Conservation (phyloP, 1,140 invertebrate species). For the Paramacrobiotus metropolitanus region DNA sequence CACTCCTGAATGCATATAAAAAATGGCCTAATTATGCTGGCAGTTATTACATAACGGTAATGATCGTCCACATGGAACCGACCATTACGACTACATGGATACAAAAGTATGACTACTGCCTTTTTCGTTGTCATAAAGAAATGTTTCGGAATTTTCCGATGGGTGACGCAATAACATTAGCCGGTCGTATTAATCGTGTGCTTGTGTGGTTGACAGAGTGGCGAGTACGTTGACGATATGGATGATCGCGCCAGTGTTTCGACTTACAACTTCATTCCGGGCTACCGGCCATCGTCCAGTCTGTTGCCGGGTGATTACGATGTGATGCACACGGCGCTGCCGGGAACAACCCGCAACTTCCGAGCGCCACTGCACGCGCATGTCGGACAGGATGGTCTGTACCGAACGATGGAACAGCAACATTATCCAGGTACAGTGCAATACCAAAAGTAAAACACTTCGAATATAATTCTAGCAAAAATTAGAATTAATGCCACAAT, state of each 20-base stretch:
- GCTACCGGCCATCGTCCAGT: not conserved
- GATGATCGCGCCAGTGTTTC: not conserved
- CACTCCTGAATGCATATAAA: too few relatives aligned
- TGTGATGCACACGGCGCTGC: not conserved
- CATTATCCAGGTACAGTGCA: not conserved
- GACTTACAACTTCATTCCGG: not conserved
- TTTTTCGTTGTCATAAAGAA: too few relatives aligned
- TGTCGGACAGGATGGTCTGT: not conserved
- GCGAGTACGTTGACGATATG: not conserved
- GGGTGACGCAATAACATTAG: not conserved
- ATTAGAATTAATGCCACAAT: too few relatives aligned
- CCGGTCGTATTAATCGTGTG: not conserved
- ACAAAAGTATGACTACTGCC: not conserved
- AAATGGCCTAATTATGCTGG: too few relatives aligned
- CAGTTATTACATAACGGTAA: too few relatives aligned
- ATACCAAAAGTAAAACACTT: too few relatives aligned
- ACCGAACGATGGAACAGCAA: constrained; percentile 2
- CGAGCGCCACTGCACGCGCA: not conserved
- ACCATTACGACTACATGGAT: not conserved
- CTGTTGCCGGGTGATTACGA: not conserved
- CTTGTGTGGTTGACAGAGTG: not conserved
- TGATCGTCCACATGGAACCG: too few relatives aligned
- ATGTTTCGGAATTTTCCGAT: too few relatives aligned
- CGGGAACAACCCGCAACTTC: not conserved
- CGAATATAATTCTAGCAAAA: too few relatives aligned